Base-by-base conservation (phyloP, 1,140 invertebrate genomes). In the Drosophila equinoxialis region DNA sequence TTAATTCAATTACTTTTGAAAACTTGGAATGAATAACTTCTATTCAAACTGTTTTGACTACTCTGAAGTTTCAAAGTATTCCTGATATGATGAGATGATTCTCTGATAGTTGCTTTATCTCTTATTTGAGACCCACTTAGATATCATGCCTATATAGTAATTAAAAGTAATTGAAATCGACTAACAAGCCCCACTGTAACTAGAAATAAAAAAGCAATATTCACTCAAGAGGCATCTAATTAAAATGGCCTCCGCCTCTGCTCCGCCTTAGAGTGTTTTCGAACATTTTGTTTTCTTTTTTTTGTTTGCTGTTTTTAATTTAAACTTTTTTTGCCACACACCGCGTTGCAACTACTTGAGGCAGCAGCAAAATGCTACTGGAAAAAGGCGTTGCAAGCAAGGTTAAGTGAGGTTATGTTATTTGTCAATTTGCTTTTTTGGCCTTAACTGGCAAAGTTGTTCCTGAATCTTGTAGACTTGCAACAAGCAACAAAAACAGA, bases 391-490 rank as follows among this genome's bases (percentile, higher is more conserved):
- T 87, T 87, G 66, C 68, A 64, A 79, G 68, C 13, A 35, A 60
- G 84, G 84, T 89, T 83, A 89, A 89, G 84, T 84, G 84, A 89
- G 84, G 84, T 84, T 84, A 78, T 89, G 84, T 89, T 89, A 89
- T 89, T 89, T 89, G 84, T 89, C 84, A 89, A 89, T 89, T 89
- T 89, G 84, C 30, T 30, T 30, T 89, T 78, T 59, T 35, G 35
- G 71, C 71, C 80, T 80, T 83, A 86, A 87, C 55, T 59, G 74
- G 79, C 79, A 45, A 79, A 66, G 78, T 48, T 66, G 69, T 54
- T 60, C 68, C 64, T 30, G 67, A 64, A 73, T 75, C 63, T 75
- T 48, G 68, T 45, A 45, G 59, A 30, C 6, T 37, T 51, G 51
- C 33, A 63, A 14, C 14, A 41, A 63, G 59, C 23, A 26, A 26